Evolutionary conservation across 2,797 vertebrate genomes (phyloP), one percentile per base, ranked within the genome.

Genomic region (Rhadinocentrus ornatus): DNA sequence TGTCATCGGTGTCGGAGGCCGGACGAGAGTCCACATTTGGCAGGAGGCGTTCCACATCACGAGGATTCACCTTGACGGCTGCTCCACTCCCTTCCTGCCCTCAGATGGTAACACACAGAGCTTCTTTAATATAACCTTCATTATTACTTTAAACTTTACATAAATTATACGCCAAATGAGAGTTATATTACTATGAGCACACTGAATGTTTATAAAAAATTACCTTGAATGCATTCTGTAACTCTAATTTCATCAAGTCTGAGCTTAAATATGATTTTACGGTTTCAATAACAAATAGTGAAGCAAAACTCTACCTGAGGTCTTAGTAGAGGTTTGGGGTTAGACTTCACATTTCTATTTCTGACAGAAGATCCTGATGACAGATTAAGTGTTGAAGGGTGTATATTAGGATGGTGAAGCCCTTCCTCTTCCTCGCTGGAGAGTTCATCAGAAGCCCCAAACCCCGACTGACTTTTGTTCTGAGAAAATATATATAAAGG

Each of bases 1-100:
- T 95, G 79, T 99, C 98, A 13, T 99, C 98, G 0, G 98, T 99
- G 90, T 99, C 98, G 0, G 98, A 99, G 78, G 96, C 96, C 0
- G 95, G 96, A 39, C 93, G 96, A 0, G 95, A 95, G 65, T 94
- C 94, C 53, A 93, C 94, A 0, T 91, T 95, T 12, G 95, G 95
- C 32, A 93, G 92, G 44, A 94, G 94, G 26, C 89, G 88, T n/a
- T 92, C 89, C 59, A 91, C 35, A 56, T 90, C 87, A 7, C 61
- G 67, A 16, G 86, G 78, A 15, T 86, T 87, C 52, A 56, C 58
- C 31, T 84, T 75, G 2, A 71, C 6, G 4, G 64, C 60, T 1
- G 66, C 39, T 9, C 71, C 80, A 27, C 62, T 29, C 31, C 52
- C 77, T 63, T 92, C 92, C 90, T 93, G 86, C 67, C 70, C 57